Percentiles rank a stretch among this genome's conserved stretches.
These are phyloP conservation scores for Dolichallabes microphthalmus DNA, from an alignment of 2,113 vertebrate species.

Conservation along the genomic window DNA sequence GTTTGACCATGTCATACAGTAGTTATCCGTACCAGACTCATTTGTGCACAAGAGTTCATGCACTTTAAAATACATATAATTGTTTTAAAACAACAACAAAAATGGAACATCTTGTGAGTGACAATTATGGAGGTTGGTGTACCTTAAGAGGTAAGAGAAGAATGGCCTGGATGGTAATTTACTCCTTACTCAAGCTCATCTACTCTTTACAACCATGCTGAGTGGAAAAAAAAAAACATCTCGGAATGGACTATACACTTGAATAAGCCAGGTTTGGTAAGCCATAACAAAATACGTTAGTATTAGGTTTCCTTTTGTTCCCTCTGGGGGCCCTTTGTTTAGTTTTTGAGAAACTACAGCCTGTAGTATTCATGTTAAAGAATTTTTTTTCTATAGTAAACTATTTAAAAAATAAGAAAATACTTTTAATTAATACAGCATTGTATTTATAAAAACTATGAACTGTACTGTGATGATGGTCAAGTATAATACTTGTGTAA, in stretches of 20 bases:
- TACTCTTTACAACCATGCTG: not conserved
- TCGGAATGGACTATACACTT: not conserved
- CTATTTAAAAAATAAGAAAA: not conserved
- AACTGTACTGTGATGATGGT: not conserved
- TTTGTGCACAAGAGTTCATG: not conserved
- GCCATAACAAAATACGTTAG: not conserved
- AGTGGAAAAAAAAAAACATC: not conserved
- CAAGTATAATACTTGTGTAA: not conserved
- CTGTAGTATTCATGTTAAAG: not conserved
- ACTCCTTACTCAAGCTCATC: too few species aligned
- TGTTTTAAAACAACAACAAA: not conserved
- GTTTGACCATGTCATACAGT: not conserved
- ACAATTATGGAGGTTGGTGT: not conserved
- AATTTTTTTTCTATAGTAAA: not conserved
- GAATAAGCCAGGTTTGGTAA: not conserved
- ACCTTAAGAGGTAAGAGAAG: not conserved
- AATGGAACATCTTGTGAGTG: not conserved
- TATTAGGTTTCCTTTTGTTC: not conserved
- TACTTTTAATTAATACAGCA: not conserved
- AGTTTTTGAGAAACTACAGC: not conserved
- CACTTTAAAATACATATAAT: not conserved
- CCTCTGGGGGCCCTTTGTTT: not conserved
- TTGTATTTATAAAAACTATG: not conserved
- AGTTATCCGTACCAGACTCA: not conserved
- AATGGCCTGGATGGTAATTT: not conserved